Percentiles rank a stretch among this genome's conserved stretches.
These are phyloP conservation scores for Sesamia inferens DNA, from an alignment of 2,888 invertebrate genomes.

Conservation along the genomic window DNA sequence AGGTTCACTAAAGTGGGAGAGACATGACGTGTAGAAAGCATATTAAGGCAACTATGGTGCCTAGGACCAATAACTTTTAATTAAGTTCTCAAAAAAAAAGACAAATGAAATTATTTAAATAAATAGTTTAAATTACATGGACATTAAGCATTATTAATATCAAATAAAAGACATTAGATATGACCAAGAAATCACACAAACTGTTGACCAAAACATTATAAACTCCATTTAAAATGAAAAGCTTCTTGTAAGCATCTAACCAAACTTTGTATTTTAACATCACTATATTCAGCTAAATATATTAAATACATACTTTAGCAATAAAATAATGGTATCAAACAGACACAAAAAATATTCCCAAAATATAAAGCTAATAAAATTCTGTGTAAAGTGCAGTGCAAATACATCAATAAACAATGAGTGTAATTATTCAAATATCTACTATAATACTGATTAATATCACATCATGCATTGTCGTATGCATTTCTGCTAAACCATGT, in stretches of 20 bases:
- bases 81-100: neutral
- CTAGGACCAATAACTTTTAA: neutral
- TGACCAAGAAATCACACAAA: slow-evolving; percentile 4
- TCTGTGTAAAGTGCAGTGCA: slow-evolving; percentile 70
- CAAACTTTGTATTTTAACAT: neutral
- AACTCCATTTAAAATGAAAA: neutral
- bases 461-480: slow-evolving; percentile 53
- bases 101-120: neutral
- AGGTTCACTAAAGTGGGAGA: slow-evolving; percentile 90
- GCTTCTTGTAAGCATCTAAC: slow-evolving; percentile 24
- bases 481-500: slow-evolving; percentile 57
- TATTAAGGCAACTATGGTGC: neutral
- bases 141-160: slow-evolving; percentile 9
- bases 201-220: neutral
- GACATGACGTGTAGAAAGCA: slow-evolving; percentile 9
- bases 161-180: neutral
- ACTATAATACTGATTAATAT: slow-evolving; percentile 57
- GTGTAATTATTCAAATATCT: slow-evolving; percentile 45
- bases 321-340: slow-evolving; percentile 26
- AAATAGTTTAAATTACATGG: neutral
- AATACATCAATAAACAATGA: slow-evolving; percentile 52
- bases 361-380: slow-evolving; percentile 54
- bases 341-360: slow-evolving; percentile 52
- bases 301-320: slow-evolving; percentile 34
- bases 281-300: slow-evolving; percentile 18